These are phyloP conservation scores for Eumacrocentrus americanus DNA, from an alignment of 2,888 invertebrate genomes.

Conservation along the genomic window DNA sequence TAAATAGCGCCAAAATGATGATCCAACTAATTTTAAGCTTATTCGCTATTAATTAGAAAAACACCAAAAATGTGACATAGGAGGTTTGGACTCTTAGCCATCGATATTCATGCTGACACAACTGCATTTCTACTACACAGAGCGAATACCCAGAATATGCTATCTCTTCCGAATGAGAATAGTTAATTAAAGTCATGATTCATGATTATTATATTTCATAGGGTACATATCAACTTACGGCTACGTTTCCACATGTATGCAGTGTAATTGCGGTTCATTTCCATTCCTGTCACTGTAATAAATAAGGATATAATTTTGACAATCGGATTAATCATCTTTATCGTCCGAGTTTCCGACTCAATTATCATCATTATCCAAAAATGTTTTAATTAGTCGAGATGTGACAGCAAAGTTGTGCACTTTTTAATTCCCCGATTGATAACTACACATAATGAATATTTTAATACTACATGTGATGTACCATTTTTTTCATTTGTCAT, in stretches of 20 bases:
- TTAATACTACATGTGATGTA: background rate
- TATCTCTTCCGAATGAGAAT: background rate
- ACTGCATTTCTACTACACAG: background rate
- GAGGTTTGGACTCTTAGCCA: too few relatives aligned
- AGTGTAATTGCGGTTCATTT: background rate
- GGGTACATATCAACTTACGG: constrained; percentile 45
- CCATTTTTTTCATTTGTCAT: constrained; percentile 1
- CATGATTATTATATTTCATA: constrained; percentile 43
- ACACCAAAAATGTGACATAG: too few relatives aligned
- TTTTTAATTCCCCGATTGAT: constrained; percentile 3
- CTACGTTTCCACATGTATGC: constrained; percentile 28
- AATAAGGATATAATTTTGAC: constrained; percentile 13
- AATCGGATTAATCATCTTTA: background rate
- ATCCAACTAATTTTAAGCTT: too few relatives aligned
- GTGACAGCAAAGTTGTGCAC: background rate
- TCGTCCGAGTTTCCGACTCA: too few relatives aligned
- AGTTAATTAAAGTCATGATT: background rate
- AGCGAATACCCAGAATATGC: background rate
- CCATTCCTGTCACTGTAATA: constrained; percentile 28
- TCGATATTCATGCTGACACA: too few relatives aligned
- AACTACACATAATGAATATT: background rate
- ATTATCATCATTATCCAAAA: background rate
- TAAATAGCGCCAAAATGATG: too few relatives aligned
- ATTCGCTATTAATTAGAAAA: too few relatives aligned
- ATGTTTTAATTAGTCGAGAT: background rate